A percentile compares a stretch with the other conserved stretches of the same genome.
These are phyloP conservation scores for Brachionus angularis DNA, from an alignment of 1,140 invertebrate species.

Conservation along the genomic window DNA sequence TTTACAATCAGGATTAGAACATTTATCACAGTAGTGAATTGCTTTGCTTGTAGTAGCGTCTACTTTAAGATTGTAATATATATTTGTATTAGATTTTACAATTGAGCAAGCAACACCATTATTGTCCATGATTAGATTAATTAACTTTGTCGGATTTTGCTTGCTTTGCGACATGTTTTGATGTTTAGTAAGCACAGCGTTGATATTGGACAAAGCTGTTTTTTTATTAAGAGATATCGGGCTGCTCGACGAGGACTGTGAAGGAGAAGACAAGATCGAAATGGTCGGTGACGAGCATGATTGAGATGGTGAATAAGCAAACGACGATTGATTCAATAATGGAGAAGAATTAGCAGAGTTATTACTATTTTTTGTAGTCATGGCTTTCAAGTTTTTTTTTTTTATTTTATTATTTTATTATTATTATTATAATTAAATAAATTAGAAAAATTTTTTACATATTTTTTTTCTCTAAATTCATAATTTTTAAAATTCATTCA, in stretches of 20 bases:
- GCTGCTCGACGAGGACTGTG: neutral
- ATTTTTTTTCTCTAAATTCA: too few species aligned
- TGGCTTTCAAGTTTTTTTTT: too few species aligned
- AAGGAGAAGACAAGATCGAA: neutral
- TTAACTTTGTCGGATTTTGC: slow-evolving; percentile 3
- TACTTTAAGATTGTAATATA: slow-evolving; percentile 42
- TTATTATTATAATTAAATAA: too few species aligned
- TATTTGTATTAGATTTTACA: slow-evolving; percentile 25
- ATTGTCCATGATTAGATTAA: slow-evolving; percentile 23
- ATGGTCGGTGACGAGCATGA: slow-evolving; percentile 15
- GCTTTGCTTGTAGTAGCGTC: slow-evolving; percentile 11
- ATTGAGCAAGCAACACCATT: slow-evolving; percentile 33
- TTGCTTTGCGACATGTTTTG: neutral
- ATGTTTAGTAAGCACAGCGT: slow-evolving; percentile 6
- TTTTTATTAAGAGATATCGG: slow-evolving; percentile 22
- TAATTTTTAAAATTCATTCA: too few species aligned
- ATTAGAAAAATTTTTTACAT: too few species aligned
- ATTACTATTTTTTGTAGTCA: slow-evolving; percentile 13
- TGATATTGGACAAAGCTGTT: slow-evolving; percentile 31
- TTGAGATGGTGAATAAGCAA: slow-evolving; percentile 17
- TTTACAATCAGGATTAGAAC: slow-evolving; percentile 23
- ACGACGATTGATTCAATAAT: slow-evolving; percentile 6
- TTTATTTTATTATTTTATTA: too few species aligned
- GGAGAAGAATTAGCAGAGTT: neutral
- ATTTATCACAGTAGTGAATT: slow-evolving; percentile 39